Base-by-base conservation (phyloP, 2,888 invertebrate genomes). In the Dichetophora obliterata region DNA sequence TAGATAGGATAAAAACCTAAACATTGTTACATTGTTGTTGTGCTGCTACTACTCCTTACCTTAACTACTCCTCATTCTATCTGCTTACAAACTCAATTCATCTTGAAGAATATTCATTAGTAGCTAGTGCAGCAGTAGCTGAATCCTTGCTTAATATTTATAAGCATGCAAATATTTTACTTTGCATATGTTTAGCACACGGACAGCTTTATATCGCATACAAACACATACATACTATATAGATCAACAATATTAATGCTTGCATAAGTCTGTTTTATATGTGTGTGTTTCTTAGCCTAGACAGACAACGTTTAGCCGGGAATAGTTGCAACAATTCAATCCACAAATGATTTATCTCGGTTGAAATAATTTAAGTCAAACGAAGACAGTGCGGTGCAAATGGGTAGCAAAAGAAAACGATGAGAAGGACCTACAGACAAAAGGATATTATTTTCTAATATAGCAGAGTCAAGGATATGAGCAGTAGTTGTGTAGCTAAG, bases 81-180 rank as follows among this genome's bases (percentile, higher is more conserved):
- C 43, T 43, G 11, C 3, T 11, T 3, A 43, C 43, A 43, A 43
- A 78, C 81, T 78, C 82, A 80, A 83, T 82, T 82, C 82, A 83
- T 84, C 84, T 84, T 84, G 50, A 54, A 54, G 84, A 85, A 83
- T 85, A 85, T 85, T 85, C 85, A 85, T 85, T 85, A 85, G 84
- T 77, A 81, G 80, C 80, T 79, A 80, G 79, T 80, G 75, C 73
- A 75, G 59, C 22, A 61, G 78, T 48, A 50, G 24, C 19, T 74
- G 31, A 75, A 75, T 74, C 77, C 66, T 77, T 78, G 79, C 83
- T 83, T 83, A 84, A 85, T 87, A 87, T 87, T 87, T 86, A 87
- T 87, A 87, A 86, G 84, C 83, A 86, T 87, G 87, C 86, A 87
- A 87, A 87, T 87, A 87, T 86, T 86, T 87, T 83, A 86, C 86